A percentile compares a stretch with the other conserved stretches of the same genome.
Conservation (phyloP, 1,140 invertebrate species). For the Drosophila paulistorum region DNA sequence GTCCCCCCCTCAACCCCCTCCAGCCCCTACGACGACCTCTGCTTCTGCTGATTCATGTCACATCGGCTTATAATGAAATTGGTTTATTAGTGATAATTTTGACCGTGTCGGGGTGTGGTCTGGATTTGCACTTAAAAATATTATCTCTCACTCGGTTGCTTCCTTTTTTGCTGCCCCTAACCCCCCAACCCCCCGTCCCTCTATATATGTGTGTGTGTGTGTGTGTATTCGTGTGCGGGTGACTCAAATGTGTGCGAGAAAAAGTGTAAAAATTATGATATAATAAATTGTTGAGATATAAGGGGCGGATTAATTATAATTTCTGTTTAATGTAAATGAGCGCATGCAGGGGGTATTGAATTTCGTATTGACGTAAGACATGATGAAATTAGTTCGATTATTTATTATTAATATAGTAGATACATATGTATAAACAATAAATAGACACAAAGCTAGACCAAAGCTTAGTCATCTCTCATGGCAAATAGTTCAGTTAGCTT, state of each 20-base stretch:
- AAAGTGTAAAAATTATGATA: constrained; percentile 54
- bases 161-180: constrained; percentile 21
- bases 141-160: constrained; percentile 3
- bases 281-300: constrained; percentile 59
- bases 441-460: neutral
- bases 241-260: constrained; percentile 9
- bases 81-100: constrained; percentile 76
- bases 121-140: constrained; percentile 3
- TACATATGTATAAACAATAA: neutral
- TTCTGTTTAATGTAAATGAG: constrained; percentile 46
- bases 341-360: constrained; percentile 12
- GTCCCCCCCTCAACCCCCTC: neutral
- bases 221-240: neutral
- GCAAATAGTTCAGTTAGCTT: too few relatives aligned
- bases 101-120: constrained; percentile 50
- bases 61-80: constrained; percentile 70
- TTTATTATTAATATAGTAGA: neutral
- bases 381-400: constrained; percentile 9
- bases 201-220: too few relatives aligned
- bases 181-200: neutral
- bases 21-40: neutral
- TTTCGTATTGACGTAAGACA: constrained; percentile 27
- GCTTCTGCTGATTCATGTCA: constrained; percentile 60
- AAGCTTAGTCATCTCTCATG: neutral
- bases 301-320: constrained; percentile 23